A percentile compares a stretch with the other conserved stretches of the same genome.
phyloP scores from a whole-genome alignment of 2,888 invertebrate genomes.

The Fissipunctia ypsillon region DNA sequence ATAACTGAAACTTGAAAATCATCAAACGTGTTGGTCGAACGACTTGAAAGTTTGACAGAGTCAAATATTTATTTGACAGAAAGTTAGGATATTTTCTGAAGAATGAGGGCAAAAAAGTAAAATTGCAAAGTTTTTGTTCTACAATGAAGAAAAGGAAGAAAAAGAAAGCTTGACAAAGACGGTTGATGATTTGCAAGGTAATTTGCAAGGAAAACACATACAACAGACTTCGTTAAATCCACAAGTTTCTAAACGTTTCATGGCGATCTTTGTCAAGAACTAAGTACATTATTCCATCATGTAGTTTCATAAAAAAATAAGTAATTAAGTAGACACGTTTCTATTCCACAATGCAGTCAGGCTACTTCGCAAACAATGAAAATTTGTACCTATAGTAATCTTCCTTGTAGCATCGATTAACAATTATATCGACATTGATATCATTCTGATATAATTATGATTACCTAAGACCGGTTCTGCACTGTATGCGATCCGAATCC shows the following conservation, averaged over 20 bases:
- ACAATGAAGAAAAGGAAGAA: background rate
- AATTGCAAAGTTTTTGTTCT: background rate
- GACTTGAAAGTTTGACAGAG: background rate
- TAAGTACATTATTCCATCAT: background rate
- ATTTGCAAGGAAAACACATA: constrained; percentile 2
- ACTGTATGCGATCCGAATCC: no score
- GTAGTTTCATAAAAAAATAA: background rate
- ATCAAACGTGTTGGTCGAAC: constrained; percentile 14
- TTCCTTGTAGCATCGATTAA: constrained; percentile 36
- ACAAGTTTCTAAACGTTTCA: background rate
- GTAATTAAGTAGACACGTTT: background rate
- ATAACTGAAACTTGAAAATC: constrained; percentile 7
- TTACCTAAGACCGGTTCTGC: no score
- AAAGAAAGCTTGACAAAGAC: background rate
- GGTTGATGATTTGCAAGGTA: background rate
- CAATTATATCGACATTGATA: constrained; percentile 16
- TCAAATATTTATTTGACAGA: background rate
- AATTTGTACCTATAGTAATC: constrained; percentile 16
- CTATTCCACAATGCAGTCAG: constrained; percentile 10
- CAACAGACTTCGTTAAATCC: background rate
- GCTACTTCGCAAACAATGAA: constrained; percentile 9
- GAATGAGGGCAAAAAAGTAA: background rate
- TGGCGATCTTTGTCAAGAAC: background rate
- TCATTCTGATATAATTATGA: constrained; percentile 10
- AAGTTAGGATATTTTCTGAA: background rate